Percentiles rank a stretch among this genome's conserved stretches.
Conservation (phyloP, 2,113 vertebrate genomes). For the Xiphias gladius region DNA sequence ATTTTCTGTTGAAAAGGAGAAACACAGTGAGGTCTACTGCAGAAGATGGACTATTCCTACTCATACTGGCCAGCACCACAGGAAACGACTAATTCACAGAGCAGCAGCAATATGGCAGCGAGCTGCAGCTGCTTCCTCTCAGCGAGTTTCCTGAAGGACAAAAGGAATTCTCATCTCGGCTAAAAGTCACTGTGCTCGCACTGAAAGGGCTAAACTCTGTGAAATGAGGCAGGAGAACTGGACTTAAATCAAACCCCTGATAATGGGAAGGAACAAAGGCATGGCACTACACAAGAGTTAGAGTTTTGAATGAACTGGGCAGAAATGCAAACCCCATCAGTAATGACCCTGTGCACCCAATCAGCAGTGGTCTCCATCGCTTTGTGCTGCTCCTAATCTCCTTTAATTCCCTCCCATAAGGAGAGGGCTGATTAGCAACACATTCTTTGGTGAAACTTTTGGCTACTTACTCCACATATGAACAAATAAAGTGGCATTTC, state of each 20-base stretch:
- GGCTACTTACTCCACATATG: conserved; percentile 15
- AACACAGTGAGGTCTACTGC: conserved; percentile 58
- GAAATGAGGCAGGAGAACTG: conserved; percentile 66
- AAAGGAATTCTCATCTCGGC: conserved; percentile 77
- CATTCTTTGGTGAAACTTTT: conserved; percentile 63
- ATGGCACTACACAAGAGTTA: conserved; percentile 35
- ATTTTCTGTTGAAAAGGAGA: conserved; percentile 74
- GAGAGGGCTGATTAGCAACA: conserved; percentile 52
- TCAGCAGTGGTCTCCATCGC: conserved; percentile 64
- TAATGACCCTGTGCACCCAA: conserved; percentile 73
- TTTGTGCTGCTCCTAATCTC: conserved; percentile 73
- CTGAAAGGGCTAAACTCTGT: conserved; percentile 71
- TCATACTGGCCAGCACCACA: conserved; percentile 69
- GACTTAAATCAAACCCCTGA: conserved; percentile 64
- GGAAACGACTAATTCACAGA: conserved; percentile 85
- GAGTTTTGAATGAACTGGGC: conserved; percentile 62
- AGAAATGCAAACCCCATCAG: conserved; percentile 70
- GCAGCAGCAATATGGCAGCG: conserved; percentile 78
- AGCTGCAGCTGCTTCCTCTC: conserved; percentile 84
- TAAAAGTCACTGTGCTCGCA: conserved; percentile 68
- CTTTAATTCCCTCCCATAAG: conserved; percentile 68
- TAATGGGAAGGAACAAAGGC: conserved; percentile 69
- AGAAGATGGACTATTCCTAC: conserved; percentile 60
- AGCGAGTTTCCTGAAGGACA: conserved; percentile 81
- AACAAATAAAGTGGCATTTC: conserved; percentile 14